Base-by-base conservation (phyloP, 2,797 vertebrate species). In the Ctenopoma kingsleyae region DNA sequence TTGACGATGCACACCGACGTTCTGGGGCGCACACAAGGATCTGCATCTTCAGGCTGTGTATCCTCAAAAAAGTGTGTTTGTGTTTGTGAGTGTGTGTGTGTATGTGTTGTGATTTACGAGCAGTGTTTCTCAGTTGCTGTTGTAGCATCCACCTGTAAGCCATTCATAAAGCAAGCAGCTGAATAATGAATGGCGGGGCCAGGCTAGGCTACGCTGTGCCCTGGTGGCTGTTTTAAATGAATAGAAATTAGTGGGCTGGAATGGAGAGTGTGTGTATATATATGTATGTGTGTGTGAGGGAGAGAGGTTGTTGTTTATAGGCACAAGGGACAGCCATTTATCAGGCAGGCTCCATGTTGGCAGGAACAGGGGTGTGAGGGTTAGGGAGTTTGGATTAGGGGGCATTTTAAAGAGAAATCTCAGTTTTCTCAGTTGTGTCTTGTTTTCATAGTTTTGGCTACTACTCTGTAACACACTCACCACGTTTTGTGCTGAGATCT, bases 121-220 rank as follows among this genome's bases (percentile, higher is more conserved):
- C 91, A 64, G 90, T 91, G 95, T 94, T 94, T 95, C 93, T 94
- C 91, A 81, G 78, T 77, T 91, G 93, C 84, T 83, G 88, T 90
- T 89, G 93, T 85, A 95, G 95, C 95, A 92, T 91, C 95, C 95
- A 97, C 97, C 96, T 97, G 96, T 97, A 97, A 98, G 96, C 95
- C 95, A 97, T 97, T 97, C 96, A 97, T 96, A 98, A 97, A 97
- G 96, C 96, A 95, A 96, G 94, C 94, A 93, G 95, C 95, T 96
- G 96, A 97, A 98, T 98, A 97, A 98, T 97, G 94, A 97, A 97
- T 98, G 94, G 84, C 80, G 81, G 82, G 81, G 81, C 88, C 43
- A 4, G 67, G 87, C 74, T 20, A n/a, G 69, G 85, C 80, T 78
- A 91, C 84, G 93, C 91, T 87, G 76, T 93, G 94, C 94, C 93